A percentile compares a stretch with the other conserved stretches of the same genome.
These are phyloP conservation scores for Salvelinus fontinalis DNA, from an alignment of 2,113 vertebrate genomes.

Conservation along the genomic window DNA sequence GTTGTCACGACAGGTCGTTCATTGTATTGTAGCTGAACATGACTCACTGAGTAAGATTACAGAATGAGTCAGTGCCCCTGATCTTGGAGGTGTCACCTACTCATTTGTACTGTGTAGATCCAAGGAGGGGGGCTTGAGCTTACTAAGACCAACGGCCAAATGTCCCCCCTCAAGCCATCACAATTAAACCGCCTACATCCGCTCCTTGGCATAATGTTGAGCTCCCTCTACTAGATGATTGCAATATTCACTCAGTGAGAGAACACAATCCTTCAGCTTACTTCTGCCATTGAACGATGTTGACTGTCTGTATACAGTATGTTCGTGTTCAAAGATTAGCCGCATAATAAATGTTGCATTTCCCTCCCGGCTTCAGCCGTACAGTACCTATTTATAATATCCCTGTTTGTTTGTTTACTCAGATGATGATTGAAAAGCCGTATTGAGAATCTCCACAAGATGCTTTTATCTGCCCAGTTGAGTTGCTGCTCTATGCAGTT, in stretches of 20 bases:
- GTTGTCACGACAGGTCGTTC: conserved; percentile 33
- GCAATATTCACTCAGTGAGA: conserved; percentile 23
- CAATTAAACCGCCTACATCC: conserved; percentile 28
- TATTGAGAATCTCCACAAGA: conserved; percentile 28
- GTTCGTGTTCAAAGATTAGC: conserved; percentile 34
- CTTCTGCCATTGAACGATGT: conserved; percentile 1
- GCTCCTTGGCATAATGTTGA: conserved; percentile 11
- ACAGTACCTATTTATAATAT: conserved; percentile 33
- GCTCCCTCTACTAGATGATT: conserved; percentile 16
- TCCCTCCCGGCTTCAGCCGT: conserved; percentile 19
- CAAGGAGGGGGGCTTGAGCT: too few species aligned
- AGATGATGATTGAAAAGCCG: conserved; percentile 37
- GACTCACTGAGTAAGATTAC: conserved; percentile 40
- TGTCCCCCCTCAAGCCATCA: conserved; percentile 6
- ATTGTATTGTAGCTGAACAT: conserved; percentile 41
- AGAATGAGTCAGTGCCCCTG: conserved; percentile 38
- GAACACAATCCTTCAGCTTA: conserved; percentile 27
- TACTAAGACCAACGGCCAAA: conserved; percentile 9
- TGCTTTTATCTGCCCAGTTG: conserved; percentile 42
- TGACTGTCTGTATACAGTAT: conserved; percentile 4
- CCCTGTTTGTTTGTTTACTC: conserved; percentile 47
- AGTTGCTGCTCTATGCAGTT: conserved; percentile 35
- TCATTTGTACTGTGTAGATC: conserved; percentile 18
- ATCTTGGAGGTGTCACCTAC: conserved; percentile 18
- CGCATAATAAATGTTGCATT: conserved; percentile 35